Percentiles rank a stretch among this genome's conserved stretches.
Evolutionary conservation across 2,113 vertebrate species (phyloP).

Genomic region (Vidua macroura): DNA sequence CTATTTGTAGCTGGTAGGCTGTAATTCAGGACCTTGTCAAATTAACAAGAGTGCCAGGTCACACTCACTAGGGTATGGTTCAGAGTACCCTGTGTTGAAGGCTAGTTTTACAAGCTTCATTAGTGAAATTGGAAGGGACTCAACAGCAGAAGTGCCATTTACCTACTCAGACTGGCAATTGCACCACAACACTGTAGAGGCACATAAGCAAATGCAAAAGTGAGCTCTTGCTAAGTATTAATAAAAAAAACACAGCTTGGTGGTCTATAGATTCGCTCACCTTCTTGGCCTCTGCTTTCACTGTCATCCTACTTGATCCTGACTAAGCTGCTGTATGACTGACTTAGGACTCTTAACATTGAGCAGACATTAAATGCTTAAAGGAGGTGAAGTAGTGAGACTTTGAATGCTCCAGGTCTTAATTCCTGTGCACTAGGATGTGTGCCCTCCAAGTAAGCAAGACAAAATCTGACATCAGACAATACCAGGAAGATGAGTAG

Average conservation of each 20-base stretch:
- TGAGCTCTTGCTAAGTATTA: not conserved
- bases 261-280: not conserved
- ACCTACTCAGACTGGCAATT: not conserved
- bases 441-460: not conserved
- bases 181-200: not conserved
- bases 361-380: not conserved
- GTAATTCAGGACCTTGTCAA: conserved; percentile 37
- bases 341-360: not conserved
- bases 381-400: not conserved
- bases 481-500: not conserved
- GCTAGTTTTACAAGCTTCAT: conserved; percentile 29
- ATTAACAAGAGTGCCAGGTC: conserved; percentile 6
- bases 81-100: not conserved
- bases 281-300: not conserved
- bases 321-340: not conserved
- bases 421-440: not conserved
- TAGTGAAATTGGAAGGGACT: not conserved
- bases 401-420: not conserved
- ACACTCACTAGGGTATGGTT: not conserved
- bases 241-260: not conserved
- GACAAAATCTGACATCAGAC: not conserved
- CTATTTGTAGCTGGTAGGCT: conserved; percentile 18
- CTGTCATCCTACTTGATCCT: not conserved
- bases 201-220: not conserved
- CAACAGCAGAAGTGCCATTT: not conserved